Percentiles rank a stretch among this genome's conserved stretches.
phyloP scores from a whole-genome alignment of 2,113 vertebrate species.

The Aegithalos caudatus region DNA sequence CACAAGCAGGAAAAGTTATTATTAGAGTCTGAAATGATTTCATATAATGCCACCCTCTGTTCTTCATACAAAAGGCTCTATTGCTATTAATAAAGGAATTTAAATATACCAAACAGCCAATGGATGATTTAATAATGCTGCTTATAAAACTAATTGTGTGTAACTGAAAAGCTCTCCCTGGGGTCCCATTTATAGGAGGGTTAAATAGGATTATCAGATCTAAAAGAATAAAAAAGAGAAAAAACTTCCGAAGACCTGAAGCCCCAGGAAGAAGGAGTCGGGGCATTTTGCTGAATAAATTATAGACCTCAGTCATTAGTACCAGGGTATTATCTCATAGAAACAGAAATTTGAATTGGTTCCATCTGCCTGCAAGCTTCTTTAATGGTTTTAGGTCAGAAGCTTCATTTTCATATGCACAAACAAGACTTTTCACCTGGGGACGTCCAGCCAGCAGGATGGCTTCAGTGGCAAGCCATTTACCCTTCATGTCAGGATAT shows the following conservation, averaged over 20 bases:
- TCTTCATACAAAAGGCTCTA: conserved; percentile 4
- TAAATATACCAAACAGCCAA: background rate
- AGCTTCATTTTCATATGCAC: background rate
- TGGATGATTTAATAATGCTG: conserved; percentile 39
- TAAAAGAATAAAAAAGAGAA: background rate
- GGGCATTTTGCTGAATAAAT: conserved; percentile 3
- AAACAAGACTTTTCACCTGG: background rate
- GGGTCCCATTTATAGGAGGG: background rate
- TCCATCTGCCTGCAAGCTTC: background rate
- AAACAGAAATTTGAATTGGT: background rate
- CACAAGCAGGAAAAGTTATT: background rate
- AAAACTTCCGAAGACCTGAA: background rate
- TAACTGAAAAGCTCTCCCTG: conserved; percentile 30
- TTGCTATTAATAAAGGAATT: conserved; percentile 7
- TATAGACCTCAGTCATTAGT: background rate
- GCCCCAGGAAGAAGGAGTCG: background rate
- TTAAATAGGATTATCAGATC: conserved; percentile 34
- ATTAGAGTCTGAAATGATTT: background rate
- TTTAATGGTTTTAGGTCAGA: background rate
- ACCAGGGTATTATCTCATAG: background rate
- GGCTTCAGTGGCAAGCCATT: background rate
- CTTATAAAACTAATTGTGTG: conserved; percentile 46
- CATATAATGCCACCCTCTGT: background rate
- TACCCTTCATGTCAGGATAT: background rate
- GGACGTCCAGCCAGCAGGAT: background rate